A percentile compares a stretch with the other conserved stretches of the same genome.
Conservation (phyloP, 2,888 invertebrate genomes). For the Mantis religiosa region DNA sequence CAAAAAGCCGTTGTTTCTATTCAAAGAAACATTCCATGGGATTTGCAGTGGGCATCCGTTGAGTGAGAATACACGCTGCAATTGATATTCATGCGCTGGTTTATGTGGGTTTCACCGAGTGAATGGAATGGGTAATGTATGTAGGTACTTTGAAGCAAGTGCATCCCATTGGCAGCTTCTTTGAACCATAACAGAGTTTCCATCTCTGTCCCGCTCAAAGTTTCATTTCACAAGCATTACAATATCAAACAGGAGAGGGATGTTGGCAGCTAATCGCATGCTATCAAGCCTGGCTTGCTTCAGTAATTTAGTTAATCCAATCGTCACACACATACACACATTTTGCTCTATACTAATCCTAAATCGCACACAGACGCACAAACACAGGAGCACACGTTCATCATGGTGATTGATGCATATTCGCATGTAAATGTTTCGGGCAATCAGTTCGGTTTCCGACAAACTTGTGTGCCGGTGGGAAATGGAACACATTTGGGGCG, state of each 20-base stretch:
- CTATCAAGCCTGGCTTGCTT: slow-evolving; percentile 14
- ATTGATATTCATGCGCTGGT: neutral
- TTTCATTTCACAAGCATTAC: slow-evolving; percentile 23
- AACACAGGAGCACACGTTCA: neutral
- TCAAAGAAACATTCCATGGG: neutral
- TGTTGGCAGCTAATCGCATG: neutral
- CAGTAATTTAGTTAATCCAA: slow-evolving; percentile 28
- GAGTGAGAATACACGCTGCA: neutral
- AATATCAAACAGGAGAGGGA: slow-evolving; percentile 17
- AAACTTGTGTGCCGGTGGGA: neutral
- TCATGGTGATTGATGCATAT: slow-evolving; percentile 17
- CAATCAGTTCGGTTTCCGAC: neutral
- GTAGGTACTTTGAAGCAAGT: neutral
- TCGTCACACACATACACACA: slow-evolving; percentile 8
- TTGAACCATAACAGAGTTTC: neutral
- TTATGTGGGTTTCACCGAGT: neutral
- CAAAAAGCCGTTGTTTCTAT: neutral
- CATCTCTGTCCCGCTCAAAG: neutral
- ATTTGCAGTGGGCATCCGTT: neutral
- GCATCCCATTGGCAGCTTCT: neutral
- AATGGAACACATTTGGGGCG: neutral
- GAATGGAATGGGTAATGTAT: neutral
- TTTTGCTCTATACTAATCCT: neutral
- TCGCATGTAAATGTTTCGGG: slow-evolving; percentile 10
- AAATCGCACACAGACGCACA: slow-evolving; percentile 16